Percentiles rank a stretch among this genome's conserved stretches.
These are phyloP conservation scores for Drosophila repletoides DNA, from an alignment of 1,140 invertebrate genomes.

Conservation along the genomic window DNA sequence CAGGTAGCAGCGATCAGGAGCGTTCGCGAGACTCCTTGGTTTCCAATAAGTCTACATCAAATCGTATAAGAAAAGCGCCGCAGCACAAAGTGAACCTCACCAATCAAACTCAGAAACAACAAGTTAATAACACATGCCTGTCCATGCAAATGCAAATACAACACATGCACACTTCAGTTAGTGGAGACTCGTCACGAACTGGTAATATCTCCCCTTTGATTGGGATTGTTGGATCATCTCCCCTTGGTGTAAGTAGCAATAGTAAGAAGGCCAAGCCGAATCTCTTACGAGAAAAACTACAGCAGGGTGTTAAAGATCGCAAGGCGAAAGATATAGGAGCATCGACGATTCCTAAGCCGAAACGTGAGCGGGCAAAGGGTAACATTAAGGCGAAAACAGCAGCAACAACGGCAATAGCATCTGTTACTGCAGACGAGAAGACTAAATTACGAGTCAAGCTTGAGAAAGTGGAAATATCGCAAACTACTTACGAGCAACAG, in stretches of 20 bases:
- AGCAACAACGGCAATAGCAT: conserved; percentile 81
- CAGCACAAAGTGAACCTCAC: conserved; percentile 45
- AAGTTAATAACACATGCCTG: conserved; percentile 5
- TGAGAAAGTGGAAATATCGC: conserved; percentile 90
- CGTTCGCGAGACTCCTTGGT: conserved; percentile 73
- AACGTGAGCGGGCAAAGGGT: conserved; percentile 77
- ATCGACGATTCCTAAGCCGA: conserved; percentile 54
- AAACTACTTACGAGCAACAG: conserved; percentile 86
- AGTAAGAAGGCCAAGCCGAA: conserved; percentile 70
- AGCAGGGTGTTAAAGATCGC: conserved; percentile 81
- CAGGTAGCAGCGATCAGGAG: conserved; percentile 84
- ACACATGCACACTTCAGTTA: conserved; percentile 47
- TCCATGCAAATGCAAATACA: conserved; percentile 50
- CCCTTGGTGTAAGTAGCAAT: conserved; percentile 4
- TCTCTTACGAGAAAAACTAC: conserved; percentile 73
- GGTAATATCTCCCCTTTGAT: conserved; percentile 61
- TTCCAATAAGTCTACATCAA: conserved; percentile 77
- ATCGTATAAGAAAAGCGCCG: conserved; percentile 49
- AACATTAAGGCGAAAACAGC: conserved; percentile 79
- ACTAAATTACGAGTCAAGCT: conserved; percentile 92
- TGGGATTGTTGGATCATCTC: conserved; percentile 25
- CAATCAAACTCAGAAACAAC: conserved; percentile 28
- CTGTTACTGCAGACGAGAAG: conserved; percentile 85
- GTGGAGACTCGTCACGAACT: conserved; percentile 47
- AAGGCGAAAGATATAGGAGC: conserved; percentile 53